Base-by-base conservation (phyloP, 1,140 invertebrate species). In the Bombus affinis region DNA sequence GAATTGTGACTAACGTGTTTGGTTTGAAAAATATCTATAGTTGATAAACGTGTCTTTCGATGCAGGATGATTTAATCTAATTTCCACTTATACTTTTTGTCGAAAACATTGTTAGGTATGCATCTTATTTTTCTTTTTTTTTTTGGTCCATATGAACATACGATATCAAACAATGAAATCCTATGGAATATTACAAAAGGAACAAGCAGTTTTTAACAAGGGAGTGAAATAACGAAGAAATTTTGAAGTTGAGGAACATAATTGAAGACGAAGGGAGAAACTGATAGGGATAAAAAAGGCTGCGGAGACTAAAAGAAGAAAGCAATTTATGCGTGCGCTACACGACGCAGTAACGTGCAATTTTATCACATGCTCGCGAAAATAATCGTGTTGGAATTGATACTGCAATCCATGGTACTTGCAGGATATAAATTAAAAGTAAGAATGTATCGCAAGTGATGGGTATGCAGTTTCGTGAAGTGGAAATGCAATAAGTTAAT, bases 341-440 rank as follows among this genome's bases (percentile, higher is more conserved):
- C 42, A 53, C 79, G 86, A 88, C 47, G 18, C 47, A 88, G 90
- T 84, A 93, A 89, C 83, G 91, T 92, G 90, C 89, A 93, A 93
- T 94, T 93, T 92, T 92, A 92, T 93, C 89, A 91, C 89, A 89
- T 90, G 90, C 28, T 68, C 83, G 91, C 83, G 81, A 92, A 92
- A 92, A 93, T 93, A 92, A 93, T 92, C 91, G 86, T 79, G 85
- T 88, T 81, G 57, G 82, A 39, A 91, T 90, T 89, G 88, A 90
- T 89, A 89, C 59, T 53, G 81, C 86, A 73, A 85, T 89, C 78
- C 88, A 59, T 47, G 72, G 42, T 75, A 53, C 74, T 53, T 66
- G 66, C 42, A 37, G 25, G 44, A 87, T 77, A 85, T 85, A 57
- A 88, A 85, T 83, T 65, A 57, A 47, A 66, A 42, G 28, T 72